Evolutionary conservation across 2,888 invertebrate species (phyloP).

Genomic region (Acrocyrtus sp.): DNA sequence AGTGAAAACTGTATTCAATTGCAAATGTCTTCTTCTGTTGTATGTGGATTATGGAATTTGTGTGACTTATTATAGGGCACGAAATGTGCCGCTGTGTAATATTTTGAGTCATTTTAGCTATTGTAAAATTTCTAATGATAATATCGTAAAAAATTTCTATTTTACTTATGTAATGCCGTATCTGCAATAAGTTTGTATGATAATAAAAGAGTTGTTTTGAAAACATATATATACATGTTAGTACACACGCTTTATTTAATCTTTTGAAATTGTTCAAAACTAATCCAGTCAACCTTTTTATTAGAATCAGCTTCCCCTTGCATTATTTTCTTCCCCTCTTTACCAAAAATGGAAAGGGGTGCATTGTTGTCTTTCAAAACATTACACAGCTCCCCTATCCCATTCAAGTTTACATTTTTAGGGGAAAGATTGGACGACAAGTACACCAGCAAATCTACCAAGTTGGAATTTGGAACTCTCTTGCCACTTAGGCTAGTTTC

Average conservation of each 20-base stretch:
- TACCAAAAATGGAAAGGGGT: conserved; percentile 8
- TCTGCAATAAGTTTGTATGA: too few relatives aligned
- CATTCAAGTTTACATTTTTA: neutral
- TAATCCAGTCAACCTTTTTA: neutral
- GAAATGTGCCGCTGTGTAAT: neutral
- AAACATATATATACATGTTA: too few relatives aligned
- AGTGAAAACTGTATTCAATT: conserved; percentile 11
- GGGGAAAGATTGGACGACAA: neutral
- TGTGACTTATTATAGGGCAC: neutral
- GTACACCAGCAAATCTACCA: conserved; percentile 7
- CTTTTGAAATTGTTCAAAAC: conserved; percentile 9
- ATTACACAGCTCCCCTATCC: neutral
- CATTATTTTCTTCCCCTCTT: conserved; percentile 12
- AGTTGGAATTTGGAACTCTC: neutral
- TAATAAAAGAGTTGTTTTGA: too few relatives aligned
- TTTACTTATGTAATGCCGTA: too few relatives aligned
- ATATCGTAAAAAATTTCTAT: too few relatives aligned
- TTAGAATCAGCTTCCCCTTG: too few relatives aligned
- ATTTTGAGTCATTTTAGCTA: too few relatives aligned
- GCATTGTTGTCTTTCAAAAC: conserved; percentile 5
- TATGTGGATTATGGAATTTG: conserved; percentile 6
- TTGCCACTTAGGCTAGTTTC: neutral
- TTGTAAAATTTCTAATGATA: too few relatives aligned
- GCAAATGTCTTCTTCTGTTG: neutral
- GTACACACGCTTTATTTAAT: too few relatives aligned